Evolutionary conservation across 2,888 invertebrate genomes (phyloP), one percentile per base, ranked within the genome.

Genomic region (Plebejus argus): DNA sequence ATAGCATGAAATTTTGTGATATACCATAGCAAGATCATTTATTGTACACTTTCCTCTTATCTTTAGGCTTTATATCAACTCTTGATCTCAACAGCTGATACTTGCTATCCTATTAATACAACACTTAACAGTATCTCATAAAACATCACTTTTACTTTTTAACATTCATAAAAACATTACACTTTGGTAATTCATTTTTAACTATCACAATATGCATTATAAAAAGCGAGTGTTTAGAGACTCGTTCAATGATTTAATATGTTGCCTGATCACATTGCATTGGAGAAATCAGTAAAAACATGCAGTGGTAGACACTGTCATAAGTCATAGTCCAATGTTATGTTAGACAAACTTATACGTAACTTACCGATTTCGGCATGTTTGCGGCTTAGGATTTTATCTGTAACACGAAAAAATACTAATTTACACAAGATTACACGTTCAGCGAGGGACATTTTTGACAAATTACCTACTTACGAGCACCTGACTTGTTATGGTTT

Each of bases 341-440:
- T 39, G 70, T 49, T 66, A 39, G 61, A 61, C 58, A 20, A 72
- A 35, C 20, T 76, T 77, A 61, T 35, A 79, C 79, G 79, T 79
- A 82, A 95, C 95, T 95, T 87, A 95, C 95, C 90, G 95, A 95
- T 95, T 95, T 95, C 90, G 95, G 95, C 95, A 95, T 95, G 90
- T 95, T 95, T 94, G 89, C 89, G 90, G 89, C 86, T 90, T 88
- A 85, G 91, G 90, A 90, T 92, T 87, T 91, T 89, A 94, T 94
- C 94, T 94, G 93, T 80, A 93, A 94, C 85, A 82, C 86, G 80
- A 89, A 88, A 88, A 79, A 87, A 81, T 85, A 85, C 84, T 79
- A 80, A 76, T 72, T 58, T 77, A 77, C 45, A 33, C 79, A 79
- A 79, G 78, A 74, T 76, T 79, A 39, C 49, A 77, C 66, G 53